Conservation (phyloP, 30 jellyfish, hydroid and myxozoan genomes). For the Calvadosia cruxmelitensis region DNA sequence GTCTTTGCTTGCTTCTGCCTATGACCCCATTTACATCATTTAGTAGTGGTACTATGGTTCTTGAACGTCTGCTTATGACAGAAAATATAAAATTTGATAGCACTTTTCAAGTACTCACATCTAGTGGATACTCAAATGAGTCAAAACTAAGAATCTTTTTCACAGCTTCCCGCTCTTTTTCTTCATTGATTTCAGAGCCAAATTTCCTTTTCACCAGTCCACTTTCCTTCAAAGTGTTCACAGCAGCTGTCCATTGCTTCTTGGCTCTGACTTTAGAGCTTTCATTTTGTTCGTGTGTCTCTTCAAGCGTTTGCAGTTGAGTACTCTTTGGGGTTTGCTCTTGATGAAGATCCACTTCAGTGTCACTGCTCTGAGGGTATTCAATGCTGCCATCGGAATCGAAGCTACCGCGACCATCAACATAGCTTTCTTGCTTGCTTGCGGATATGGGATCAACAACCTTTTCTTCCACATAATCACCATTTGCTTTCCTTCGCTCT, state of each 20-base stretch:
- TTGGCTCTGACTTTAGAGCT: slow-evolving; percentile 10
- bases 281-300: background rate
- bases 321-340: slow-evolving; percentile 10
- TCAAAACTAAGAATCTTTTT: background rate
- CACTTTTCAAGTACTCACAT: background rate
- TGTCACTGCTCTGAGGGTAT: slow-evolving; percentile 23
- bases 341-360: slow-evolving; percentile 35
- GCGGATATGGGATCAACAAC: too few species aligned
- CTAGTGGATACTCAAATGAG: background rate
- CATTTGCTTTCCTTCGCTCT: too few species aligned
- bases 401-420: background rate
- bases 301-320: background rate
- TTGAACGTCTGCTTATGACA: too few species aligned
- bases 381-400: background rate
- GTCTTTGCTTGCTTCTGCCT: too few species aligned
- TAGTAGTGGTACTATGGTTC: too few species aligned
- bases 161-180: background rate
- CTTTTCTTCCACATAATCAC: too few species aligned
- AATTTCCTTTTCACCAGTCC: slow-evolving; percentile 32
- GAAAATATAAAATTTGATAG: too few species aligned
- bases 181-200: background rate
- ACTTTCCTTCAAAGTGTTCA: slow-evolving; percentile 17
- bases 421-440: too few species aligned
- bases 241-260: slow-evolving; percentile 28
- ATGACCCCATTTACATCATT: too few species aligned